phyloP scores from a whole-genome alignment of 1,140 invertebrate species.

The Brachionus paranguensis region DNA sequence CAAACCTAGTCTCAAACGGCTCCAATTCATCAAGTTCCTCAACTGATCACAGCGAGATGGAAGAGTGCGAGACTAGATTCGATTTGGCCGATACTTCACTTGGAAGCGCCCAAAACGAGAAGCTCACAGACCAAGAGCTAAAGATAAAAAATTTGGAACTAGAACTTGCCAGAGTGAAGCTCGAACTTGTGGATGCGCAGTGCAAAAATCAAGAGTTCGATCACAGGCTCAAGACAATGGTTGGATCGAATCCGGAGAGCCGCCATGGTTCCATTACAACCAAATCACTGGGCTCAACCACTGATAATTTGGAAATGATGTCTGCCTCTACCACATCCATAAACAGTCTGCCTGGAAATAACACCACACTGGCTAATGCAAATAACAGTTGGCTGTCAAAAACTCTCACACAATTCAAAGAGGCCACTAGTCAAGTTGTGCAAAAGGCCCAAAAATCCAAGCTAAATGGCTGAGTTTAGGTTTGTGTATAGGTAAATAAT shows the following conservation, averaged over 20 bases:
- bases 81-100: not conserved
- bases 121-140: not conserved
- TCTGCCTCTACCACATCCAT: not conserved
- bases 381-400: constrained; percentile 33
- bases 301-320: not conserved
- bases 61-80: not conserved
- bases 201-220: constrained; percentile 39
- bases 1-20: not conserved
- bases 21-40: not conserved
- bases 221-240: not conserved
- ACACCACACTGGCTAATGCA: not conserved
- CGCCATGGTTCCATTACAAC: not conserved
- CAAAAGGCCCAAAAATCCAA: constrained; percentile 36
- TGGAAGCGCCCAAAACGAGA: not conserved
- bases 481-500: not conserved
- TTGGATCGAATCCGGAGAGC: not conserved
- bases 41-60: not conserved
- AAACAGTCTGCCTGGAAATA: not conserved
- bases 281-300: not conserved
- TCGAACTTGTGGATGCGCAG: constrained; percentile 5
- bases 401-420: constrained; percentile 23
- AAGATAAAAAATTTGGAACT: constrained; percentile 35
- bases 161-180: constrained; percentile 25
- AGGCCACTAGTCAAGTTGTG: constrained; percentile 31
- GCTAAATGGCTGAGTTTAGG: not conserved